phyloP scores from a whole-genome alignment of 2,797 vertebrate species.

The Enteromius unitaeniatus region DNA sequence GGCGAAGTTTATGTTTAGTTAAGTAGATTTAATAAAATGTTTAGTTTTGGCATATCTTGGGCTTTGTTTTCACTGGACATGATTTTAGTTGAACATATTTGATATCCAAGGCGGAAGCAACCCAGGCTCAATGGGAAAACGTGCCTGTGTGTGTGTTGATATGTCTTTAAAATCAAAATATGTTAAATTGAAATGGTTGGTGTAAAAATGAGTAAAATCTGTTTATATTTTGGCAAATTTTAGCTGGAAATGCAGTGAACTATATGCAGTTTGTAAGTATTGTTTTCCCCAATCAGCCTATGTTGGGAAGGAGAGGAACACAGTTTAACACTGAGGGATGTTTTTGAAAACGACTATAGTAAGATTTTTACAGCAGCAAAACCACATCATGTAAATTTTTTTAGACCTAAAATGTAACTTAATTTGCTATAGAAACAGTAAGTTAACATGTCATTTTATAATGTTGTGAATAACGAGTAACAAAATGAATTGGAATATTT shows the following conservation, averaged over 20 bases:
- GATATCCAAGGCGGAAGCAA: neutral
- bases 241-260: neutral
- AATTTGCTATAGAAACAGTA: neutral
- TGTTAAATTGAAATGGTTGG: neutral
- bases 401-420: neutral
- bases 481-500: conserved; percentile 1
- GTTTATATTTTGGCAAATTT: neutral
- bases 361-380: conserved; percentile 9
- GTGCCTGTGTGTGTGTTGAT: neutral
- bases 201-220: neutral
- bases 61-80: neutral
- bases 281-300: neutral
- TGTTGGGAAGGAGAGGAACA: neutral
- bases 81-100: neutral
- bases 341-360: neutral
- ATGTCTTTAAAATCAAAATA: neutral
- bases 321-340: neutral
- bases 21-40: conserved; percentile 12
- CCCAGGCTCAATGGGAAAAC: neutral
- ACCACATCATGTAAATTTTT: neutral
- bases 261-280: neutral
- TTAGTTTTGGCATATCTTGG: neutral
- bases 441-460: neutral
- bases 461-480: neutral
- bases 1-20: conserved; percentile 5